These are phyloP conservation scores for Enteromius mattozi DNA, from an alignment of 2,797 vertebrate genomes.

Conservation along the genomic window DNA sequence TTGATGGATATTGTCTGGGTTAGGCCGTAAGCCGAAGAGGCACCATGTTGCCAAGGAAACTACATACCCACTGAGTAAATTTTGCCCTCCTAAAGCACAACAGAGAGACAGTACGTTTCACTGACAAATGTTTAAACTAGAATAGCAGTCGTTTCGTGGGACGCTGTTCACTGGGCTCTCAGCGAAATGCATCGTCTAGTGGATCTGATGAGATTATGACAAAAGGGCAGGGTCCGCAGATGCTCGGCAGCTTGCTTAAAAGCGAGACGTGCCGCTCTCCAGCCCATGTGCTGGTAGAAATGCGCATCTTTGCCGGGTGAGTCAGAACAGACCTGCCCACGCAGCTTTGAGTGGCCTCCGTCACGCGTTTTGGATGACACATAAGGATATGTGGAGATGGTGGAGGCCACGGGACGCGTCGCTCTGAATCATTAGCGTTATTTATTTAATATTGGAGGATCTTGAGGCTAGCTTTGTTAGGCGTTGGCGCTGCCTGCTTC, in stretches of 20 bases:
- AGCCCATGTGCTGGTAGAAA: slow-evolving; percentile 16
- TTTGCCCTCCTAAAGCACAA: slow-evolving; percentile 49
- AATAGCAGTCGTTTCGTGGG: slow-evolving; percentile 19
- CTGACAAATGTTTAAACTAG: slow-evolving; percentile 43
- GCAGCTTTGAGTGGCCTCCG: slow-evolving; percentile 23
- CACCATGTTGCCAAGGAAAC: slow-evolving; percentile 60
- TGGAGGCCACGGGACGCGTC: slow-evolving; percentile 25
- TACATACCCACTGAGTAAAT: slow-evolving; percentile 50
- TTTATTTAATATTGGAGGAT: slow-evolving; percentile 30
- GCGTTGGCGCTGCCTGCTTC: not conserved
- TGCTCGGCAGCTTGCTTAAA: slow-evolving; percentile 34
- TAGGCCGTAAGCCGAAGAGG: slow-evolving; percentile 49
- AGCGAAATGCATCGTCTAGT: slow-evolving; percentile 19
- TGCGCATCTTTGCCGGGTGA: slow-evolving; percentile 32
- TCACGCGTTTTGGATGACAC: slow-evolving; percentile 25
- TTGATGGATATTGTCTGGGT: slow-evolving; percentile 54
- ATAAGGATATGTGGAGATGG: slow-evolving; percentile 36
- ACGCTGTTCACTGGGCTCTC: not conserved
- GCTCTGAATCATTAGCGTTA: slow-evolving; percentile 27
- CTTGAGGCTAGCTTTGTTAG: not conserved
- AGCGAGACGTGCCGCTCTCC: slow-evolving; percentile 21
- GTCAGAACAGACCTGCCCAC: slow-evolving; percentile 38
- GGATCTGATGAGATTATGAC: slow-evolving; percentile 43
- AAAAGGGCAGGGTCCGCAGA: slow-evolving; percentile 39
- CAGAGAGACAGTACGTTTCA: slow-evolving; percentile 26